phyloP scores from a whole-genome alignment of 64 coral and sea anemone species.

The Porites lutea region DNA sequence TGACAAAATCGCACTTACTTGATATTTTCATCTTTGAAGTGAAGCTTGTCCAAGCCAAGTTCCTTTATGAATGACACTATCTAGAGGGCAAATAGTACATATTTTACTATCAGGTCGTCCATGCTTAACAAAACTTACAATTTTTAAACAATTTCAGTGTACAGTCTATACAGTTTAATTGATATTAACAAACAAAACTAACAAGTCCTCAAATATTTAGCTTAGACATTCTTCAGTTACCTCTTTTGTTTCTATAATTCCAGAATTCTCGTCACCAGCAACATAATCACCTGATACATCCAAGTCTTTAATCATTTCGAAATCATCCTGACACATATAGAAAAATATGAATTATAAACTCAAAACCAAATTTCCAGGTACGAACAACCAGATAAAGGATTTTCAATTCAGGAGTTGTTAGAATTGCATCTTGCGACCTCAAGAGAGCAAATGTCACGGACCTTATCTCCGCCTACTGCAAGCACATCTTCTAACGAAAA shows the following conservation, averaged over 20 bases:
- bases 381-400: background rate
- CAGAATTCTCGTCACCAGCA: conserved; percentile 22
- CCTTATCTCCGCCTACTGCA: conserved; percentile 89
- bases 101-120: background rate
- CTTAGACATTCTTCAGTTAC: conserved; percentile 45
- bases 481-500: conserved; percentile 79
- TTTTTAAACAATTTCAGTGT: too few relatives aligned
- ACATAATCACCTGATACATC: conserved; percentile 53
- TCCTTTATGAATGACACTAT: conserved; percentile 78
- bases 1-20: background rate
- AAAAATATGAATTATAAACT: background rate
- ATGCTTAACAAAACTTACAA: background rate
- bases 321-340: conserved; percentile 74
- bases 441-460: background rate
- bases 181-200: too few relatives aligned
- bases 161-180: too few relatives aligned
- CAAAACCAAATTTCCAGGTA: background rate
- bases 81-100: conserved; percentile 19
- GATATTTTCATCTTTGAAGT: conserved; percentile 38
- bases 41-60: conserved; percentile 82
- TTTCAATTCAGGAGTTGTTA: background rate
- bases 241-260: conserved; percentile 31
- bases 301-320: conserved; percentile 89
- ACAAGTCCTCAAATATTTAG: background rate
- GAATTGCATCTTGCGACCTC: background rate